Evolutionary conservation across 2,888 invertebrate genomes (phyloP), one percentile per base, ranked within the genome.

Genomic region (Agrenia bidenticulata): DNA sequence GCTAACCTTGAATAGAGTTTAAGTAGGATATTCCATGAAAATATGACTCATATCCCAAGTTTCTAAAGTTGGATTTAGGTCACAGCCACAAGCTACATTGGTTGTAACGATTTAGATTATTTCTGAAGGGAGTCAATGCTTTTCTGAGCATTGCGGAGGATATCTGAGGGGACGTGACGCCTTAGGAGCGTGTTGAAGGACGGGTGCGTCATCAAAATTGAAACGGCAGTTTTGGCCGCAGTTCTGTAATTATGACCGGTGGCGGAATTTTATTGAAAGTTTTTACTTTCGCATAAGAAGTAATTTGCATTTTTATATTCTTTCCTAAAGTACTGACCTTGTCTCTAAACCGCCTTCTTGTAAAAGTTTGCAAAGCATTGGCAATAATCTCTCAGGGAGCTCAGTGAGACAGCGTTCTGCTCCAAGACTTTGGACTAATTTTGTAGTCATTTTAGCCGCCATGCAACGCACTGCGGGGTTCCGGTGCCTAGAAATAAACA

Each of bases 311-410:
- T 45, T 70, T 58, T 42, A 27, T 53, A n/a, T 55, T 11, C n/a
- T 17, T 9, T 17, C 17, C 15, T 5, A n/a, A 24, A 21, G 15
- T 21, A n/a, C 72, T 77, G 79, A 86, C 87, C 94, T 87, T 0
- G 94, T 89, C 73, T 94, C 93, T 26, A 92, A 85, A 78, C 88
- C 89, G 21, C 92, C 92, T 79, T 97, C 96, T 26, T 87, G 88
- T 7, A 94, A 81, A 69, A 94, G 85, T 78, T 90, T 90, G 0
- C 94, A 92, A 0, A 89, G 89, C 0, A 90, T 87, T 32, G 88
- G 83, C 61, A 97, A 82, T 63, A 96, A 83, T 76, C 88, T 87
- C 77, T 92, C 89, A 54, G 91, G 86, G 41, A 88, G 84, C 66
- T 96, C 95, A 56, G 86, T 83, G 0, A 57, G 85, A 84, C 77